Evolutionary conservation across 1,140 invertebrate species (phyloP).

Genomic region (Archivesica marissinica): DNA sequence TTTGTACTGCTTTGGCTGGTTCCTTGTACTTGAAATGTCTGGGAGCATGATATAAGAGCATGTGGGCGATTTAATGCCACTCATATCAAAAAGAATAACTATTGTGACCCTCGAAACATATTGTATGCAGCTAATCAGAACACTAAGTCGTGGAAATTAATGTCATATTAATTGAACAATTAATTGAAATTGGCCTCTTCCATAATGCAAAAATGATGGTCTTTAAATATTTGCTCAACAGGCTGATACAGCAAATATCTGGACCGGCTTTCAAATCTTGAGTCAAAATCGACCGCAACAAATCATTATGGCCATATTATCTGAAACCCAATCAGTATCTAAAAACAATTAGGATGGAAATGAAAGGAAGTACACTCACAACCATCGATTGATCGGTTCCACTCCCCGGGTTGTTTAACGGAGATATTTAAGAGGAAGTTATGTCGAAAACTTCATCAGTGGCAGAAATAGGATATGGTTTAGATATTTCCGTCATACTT

Average conservation of each 20-base stretch:
- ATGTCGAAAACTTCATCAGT: background rate
- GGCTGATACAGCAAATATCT: background rate
- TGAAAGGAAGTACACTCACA: background rate
- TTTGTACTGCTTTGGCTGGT: too few relatives aligned
- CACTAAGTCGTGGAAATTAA: too few relatives aligned
- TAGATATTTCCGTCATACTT: background rate
- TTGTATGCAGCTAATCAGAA: too few relatives aligned
- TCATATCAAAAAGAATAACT: too few relatives aligned
- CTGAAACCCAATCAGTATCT: background rate
- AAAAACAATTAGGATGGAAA: conserved; percentile 10
- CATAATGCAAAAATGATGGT: conserved; percentile 4
- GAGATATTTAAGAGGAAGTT: background rate
- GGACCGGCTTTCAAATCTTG: background rate
- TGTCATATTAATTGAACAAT: background rate
- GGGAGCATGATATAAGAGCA: too few relatives aligned
- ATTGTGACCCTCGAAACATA: too few relatives aligned
- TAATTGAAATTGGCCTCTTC: conserved; percentile 16
- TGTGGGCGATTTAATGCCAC: too few relatives aligned
- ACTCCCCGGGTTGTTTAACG: background rate
- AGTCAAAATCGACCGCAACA: background rate
- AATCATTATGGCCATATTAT: background rate
- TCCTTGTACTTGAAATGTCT: too few relatives aligned
- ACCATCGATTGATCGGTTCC: background rate
- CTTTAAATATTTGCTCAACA: conserved; percentile 18
- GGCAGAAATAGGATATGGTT: background rate